Evolutionary conservation across 2,113 vertebrate genomes (phyloP).

Genomic region (Grus americana): DNA sequence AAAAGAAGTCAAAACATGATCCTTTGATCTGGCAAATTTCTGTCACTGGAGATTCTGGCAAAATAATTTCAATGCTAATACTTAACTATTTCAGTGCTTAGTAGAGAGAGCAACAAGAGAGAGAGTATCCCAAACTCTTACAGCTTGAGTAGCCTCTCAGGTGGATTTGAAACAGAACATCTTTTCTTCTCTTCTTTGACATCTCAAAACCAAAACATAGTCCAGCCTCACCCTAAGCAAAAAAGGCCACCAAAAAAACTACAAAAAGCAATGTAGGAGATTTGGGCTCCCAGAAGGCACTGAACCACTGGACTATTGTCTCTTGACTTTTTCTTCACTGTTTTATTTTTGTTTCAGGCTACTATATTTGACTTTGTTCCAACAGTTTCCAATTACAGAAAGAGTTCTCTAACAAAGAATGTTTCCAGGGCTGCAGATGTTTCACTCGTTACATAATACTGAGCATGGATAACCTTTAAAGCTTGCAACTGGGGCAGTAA

Average conservation of each 20-base stretch:
- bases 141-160: neutral
- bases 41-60: neutral
- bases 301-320: neutral
- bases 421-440: constrained; percentile 60
- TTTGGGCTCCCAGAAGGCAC: neutral
- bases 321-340: neutral
- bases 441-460: constrained; percentile 46
- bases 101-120: neutral
- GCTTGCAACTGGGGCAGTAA: neutral
- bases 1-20: neutral
- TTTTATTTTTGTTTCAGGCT: constrained; percentile 47
- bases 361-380: constrained; percentile 53
- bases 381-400: constrained; percentile 52
- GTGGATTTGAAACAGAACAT: neutral
- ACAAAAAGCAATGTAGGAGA: neutral
- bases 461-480: constrained; percentile 28
- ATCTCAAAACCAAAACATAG: neutral
- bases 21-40: neutral
- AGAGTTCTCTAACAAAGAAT: constrained; percentile 42
- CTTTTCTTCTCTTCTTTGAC: neutral
- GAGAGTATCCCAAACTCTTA: neutral
- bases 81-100: neutral
- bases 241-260: neutral
- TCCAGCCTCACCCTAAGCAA: rapidly evolving
- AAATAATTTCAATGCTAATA: neutral